These are phyloP conservation scores for Gobio occitaniae DNA, from an alignment of 2,797 vertebrate genomes.

Conservation along the genomic window DNA sequence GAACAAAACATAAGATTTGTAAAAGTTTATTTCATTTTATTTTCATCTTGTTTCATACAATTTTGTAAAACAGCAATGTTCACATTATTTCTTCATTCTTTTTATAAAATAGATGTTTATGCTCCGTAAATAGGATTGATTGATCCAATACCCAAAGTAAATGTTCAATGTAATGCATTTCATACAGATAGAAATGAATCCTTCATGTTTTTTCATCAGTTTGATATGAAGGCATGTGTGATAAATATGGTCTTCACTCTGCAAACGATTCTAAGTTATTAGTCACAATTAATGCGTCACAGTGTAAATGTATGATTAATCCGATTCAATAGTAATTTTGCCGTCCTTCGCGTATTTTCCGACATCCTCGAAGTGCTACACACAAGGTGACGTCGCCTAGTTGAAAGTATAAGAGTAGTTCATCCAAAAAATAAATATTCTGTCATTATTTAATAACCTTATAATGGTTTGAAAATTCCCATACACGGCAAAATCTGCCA, in stretches of 20 bases:
- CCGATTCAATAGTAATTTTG: conserved; percentile 1
- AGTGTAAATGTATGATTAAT: conserved; percentile 50
- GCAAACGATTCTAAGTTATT: conserved; percentile 36
- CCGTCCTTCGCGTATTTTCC: background rate
- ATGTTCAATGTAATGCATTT: conserved; percentile 67
- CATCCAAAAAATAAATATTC: background rate
- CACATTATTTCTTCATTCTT: conserved; percentile 70
- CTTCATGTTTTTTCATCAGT: conserved; percentile 34
- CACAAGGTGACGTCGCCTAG: background rate
- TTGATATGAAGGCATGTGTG: conserved; percentile 39
- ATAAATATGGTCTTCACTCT: conserved; percentile 35
- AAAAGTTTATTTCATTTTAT: conserved; percentile 71
- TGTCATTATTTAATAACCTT: background rate
- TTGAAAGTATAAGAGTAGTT: background rate
- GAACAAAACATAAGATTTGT: conserved; percentile 73
- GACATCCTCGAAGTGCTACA: conserved; percentile 12
- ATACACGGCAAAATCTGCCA: background rate
- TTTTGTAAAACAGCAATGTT: conserved; percentile 81
- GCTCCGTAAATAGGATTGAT: conserved; percentile 74
- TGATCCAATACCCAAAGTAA: conserved; percentile 70
- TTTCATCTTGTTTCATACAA: conserved; percentile 75
- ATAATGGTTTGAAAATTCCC: background rate
- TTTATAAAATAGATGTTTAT: conserved; percentile 75
- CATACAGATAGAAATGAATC: conserved; percentile 45
- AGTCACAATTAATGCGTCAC: conserved; percentile 48